phyloP scores from a whole-genome alignment of 1,140 invertebrate genomes.

The Drosophila persimilis region DNA sequence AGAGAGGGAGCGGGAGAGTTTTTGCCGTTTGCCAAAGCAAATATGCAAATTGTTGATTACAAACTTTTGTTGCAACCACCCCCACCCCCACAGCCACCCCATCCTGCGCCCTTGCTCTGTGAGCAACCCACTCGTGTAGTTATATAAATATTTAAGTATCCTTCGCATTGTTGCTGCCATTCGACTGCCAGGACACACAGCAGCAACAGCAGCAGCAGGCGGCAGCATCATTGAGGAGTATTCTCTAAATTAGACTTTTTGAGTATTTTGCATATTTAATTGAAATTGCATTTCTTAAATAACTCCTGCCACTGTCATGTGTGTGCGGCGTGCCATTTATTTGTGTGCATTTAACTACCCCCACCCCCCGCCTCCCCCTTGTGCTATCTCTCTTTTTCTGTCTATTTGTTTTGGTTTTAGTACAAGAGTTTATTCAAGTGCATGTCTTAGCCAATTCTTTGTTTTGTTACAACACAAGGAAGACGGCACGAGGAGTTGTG shows the following conservation, averaged over 20 bases:
- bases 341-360: constrained; percentile 67
- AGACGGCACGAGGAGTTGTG: constrained; percentile 7
- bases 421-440: constrained; percentile 79
- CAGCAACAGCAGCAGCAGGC: too few species aligned
- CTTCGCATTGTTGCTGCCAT: constrained; percentile 59
- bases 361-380: neutral
- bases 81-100: neutral
- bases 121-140: constrained; percentile 24
- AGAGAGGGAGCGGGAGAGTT: constrained; percentile 47
- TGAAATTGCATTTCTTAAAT: constrained; percentile 82
- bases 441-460: constrained; percentile 73
- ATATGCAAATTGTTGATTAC: constrained; percentile 82
- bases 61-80: constrained; percentile 62
- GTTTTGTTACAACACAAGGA: constrained; percentile 58
- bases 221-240: constrained; percentile 28
- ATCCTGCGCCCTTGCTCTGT: neutral
- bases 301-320: constrained; percentile 69
- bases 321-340: constrained; percentile 64
- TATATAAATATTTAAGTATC: constrained; percentile 81
- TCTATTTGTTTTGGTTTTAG: constrained; percentile 73
- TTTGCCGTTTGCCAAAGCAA: constrained; percentile 75
- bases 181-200: constrained; percentile 9
- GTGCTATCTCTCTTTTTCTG: neutral
- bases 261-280: constrained; percentile 82
- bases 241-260: constrained; percentile 80